These are phyloP conservation scores for Picus viridis DNA, from an alignment of 2,797 vertebrate species.

Conservation along the genomic window DNA sequence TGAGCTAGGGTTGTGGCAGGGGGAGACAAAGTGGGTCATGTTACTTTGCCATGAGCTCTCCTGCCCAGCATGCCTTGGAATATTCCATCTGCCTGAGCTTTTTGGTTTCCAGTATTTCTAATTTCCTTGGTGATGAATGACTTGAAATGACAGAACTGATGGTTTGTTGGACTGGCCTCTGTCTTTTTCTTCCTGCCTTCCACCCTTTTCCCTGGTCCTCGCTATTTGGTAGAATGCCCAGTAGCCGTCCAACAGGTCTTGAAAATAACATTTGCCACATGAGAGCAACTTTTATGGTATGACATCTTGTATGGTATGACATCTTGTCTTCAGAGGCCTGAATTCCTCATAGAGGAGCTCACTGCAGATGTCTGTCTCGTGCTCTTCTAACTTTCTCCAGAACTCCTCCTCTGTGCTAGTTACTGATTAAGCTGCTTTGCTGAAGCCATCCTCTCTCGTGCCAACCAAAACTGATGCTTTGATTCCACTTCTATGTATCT, in stretches of 20 bases:
- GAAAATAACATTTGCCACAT: neutral
- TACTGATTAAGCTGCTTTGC: neutral
- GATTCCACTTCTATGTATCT: neutral
- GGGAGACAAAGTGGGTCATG: conserved; percentile 29
- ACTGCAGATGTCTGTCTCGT: neutral
- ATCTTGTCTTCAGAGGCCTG: neutral
- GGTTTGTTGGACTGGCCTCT: neutral
- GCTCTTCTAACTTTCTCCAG: neutral
- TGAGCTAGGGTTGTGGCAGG: conserved; percentile 4
- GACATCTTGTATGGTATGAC: neutral
- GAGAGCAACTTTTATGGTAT: neutral
- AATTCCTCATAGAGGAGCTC: neutral
- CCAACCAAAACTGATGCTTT: neutral
- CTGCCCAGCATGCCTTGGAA: conserved; percentile 14
- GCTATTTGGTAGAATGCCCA: conserved; percentile 7
- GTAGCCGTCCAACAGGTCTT: neutral
- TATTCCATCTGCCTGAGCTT: neutral
- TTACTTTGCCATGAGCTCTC: conserved; percentile 45
- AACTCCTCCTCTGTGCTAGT: neutral
- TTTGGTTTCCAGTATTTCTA: conserved; percentile 21
- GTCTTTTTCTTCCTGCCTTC: neutral
- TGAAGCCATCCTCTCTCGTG: neutral
- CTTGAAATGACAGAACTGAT: neutral
- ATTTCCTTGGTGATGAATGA: neutral
- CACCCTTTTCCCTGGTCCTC: neutral